These are phyloP conservation scores for Himalopsyche tibetana DNA, from an alignment of 2,888 invertebrate genomes.

Conservation along the genomic window DNA sequence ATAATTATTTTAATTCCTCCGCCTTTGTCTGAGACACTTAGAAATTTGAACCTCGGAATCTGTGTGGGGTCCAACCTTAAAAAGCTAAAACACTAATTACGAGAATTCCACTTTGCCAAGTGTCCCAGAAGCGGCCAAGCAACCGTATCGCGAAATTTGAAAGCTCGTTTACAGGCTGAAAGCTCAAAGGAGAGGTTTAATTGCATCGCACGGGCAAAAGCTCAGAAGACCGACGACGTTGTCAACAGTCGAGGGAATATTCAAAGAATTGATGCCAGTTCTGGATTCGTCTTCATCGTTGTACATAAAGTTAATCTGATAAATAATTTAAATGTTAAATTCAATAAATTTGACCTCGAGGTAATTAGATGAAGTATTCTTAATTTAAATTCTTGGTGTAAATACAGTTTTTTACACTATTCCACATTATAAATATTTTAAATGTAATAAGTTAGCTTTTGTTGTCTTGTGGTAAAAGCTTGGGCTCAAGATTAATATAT, in stretches of 20 bases:
- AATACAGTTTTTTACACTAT: no score
- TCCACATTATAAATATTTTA: no score
- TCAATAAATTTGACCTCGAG: no score
- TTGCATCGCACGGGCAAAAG: conserved; percentile 51
- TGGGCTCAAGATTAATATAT: no score
- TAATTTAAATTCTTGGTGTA: no score
- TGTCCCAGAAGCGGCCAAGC: conserved; percentile 48
- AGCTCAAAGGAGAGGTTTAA: conserved; percentile 59
- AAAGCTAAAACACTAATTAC: conserved; percentile 30
- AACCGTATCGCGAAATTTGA: conserved; percentile 55
- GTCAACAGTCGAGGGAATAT: conserved; percentile 37
- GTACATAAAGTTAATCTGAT: no score
- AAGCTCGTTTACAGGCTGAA: conserved; percentile 51
- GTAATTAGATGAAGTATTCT: no score
- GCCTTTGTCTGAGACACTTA: neutral
- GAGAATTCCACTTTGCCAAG: conserved; percentile 30
- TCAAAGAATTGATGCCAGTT: conserved; percentile 43
- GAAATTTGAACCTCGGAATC: neutral
- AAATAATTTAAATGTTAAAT: no score
- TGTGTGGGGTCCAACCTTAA: conserved; percentile 19
- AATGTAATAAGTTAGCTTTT: no score
- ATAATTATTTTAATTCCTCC: conserved; percentile 20
- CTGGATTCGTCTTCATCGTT: neutral
- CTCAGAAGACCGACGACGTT: conserved; percentile 27
- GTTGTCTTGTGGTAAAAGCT: no score